phyloP scores from a whole-genome alignment of 1,140 invertebrate genomes.

The Philotrypesis tridentata region DNA sequence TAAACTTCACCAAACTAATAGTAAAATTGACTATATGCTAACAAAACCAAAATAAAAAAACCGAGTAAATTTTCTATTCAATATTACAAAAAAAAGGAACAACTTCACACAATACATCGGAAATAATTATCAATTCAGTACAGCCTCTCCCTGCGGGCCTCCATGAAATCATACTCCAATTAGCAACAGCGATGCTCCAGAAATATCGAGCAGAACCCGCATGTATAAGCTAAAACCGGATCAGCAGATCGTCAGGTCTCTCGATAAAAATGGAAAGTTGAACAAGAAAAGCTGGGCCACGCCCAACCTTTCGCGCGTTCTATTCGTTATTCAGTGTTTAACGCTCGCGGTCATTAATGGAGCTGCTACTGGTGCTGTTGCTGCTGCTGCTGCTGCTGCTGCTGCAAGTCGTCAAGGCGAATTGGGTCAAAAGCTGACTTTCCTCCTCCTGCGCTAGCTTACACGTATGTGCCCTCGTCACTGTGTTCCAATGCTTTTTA shows the following conservation, averaged over 20 bases:
- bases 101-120: no score
- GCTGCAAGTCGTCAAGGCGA: conserved; percentile 51
- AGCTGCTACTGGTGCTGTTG: conserved; percentile 42
- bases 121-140: no score
- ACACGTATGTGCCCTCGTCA: neutral
- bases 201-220: neutral
- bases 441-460: neutral
- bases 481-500: neutral
- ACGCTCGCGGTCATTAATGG: conserved; percentile 56
- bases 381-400: neutral
- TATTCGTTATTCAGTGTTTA: conserved; percentile 48
- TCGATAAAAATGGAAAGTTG: neutral
- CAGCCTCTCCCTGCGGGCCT: no score
- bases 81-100: no score
- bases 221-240: neutral
- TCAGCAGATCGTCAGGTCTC: no score
- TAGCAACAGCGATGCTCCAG: no score
- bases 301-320: conserved; percentile 28
- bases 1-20: no score
- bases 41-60: no score
- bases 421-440: conserved; percentile 57
- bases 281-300: conserved; percentile 6
- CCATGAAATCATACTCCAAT: no score
- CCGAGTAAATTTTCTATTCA: no score
- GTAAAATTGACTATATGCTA: no score